A percentile compares a stretch with the other conserved stretches of the same genome.
Conservation (phyloP, 2,888 invertebrate genomes). For the Mythimna loreyi region DNA sequence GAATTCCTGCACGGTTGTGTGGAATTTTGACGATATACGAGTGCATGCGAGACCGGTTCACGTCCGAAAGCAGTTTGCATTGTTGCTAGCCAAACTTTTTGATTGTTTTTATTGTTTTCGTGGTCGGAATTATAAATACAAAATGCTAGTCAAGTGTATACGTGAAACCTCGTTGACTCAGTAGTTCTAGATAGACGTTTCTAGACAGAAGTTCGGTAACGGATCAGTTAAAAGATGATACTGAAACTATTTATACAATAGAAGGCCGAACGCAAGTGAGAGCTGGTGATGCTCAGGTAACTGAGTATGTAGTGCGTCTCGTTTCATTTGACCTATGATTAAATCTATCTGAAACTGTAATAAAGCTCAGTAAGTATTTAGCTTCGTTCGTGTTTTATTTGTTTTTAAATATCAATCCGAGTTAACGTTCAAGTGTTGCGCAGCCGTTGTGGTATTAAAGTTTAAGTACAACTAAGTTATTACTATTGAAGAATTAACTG, state of each 20-base stretch:
- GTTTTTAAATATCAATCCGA: constrained; percentile 18
- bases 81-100: constrained; percentile 14
- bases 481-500: neutral
- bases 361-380: neutral
- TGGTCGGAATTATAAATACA: neutral
- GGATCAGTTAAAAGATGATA: neutral
- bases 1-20: neutral
- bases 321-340: constrained; percentile 1
- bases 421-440: constrained; percentile 2
- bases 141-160: neutral
- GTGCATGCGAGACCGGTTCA: constrained; percentile 3
- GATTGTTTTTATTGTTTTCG: constrained; percentile 11
- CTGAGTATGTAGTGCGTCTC: neutral
- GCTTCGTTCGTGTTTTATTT: constrained; percentile 10
- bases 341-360: neutral
- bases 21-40: neutral
- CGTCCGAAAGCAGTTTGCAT: neutral
- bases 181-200: neutral
- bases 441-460: neutral
- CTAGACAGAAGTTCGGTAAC: neutral
- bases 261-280: neutral
- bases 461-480: constrained; percentile 3
- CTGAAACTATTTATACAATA: neutral
- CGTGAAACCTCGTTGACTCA: neutral
- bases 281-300: neutral